Conservation (phyloP, 2,797 vertebrate species). For the Halcyon badia region DNA sequence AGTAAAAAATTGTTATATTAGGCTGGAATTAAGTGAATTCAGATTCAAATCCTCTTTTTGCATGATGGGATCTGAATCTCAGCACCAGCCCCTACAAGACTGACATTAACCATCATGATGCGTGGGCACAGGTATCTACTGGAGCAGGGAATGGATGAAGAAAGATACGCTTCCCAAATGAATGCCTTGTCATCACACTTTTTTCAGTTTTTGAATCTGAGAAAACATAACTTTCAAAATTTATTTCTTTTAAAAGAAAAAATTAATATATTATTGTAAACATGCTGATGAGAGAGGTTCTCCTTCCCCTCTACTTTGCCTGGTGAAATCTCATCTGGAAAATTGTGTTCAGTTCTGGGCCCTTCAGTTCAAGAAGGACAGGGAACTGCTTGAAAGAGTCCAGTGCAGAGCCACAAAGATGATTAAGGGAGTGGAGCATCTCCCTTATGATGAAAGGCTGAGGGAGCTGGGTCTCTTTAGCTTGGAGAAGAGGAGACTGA, state of each 20-base stretch:
- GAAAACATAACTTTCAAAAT: fast-evolving
- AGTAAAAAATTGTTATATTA: neutral
- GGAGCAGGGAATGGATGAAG: neutral
- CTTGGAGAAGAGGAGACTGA: too few species aligned
- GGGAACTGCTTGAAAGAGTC: too few species aligned
- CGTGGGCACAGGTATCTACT: neutral
- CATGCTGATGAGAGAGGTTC: neutral
- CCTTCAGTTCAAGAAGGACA: too few species aligned
- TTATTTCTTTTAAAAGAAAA: neutral
- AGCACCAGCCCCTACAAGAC: neutral
- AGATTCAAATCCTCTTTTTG: neutral
- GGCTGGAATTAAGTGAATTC: neutral
- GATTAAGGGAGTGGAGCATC: too few species aligned
- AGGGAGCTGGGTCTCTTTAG: too few species aligned
- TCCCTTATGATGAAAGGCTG: too few species aligned
- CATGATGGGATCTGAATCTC: neutral
- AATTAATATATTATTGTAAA: neutral
- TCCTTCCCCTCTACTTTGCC: too few species aligned
- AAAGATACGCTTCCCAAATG: fast-evolving
- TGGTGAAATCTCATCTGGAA: too few species aligned
- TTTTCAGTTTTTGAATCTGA: neutral
- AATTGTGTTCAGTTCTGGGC: too few species aligned
- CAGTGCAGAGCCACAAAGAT: too few species aligned
- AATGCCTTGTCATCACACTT: neutral
- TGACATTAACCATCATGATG: fast-evolving